phyloP scores from a whole-genome alignment of 2,797 vertebrate genomes.

The Eulemur coronatus region DNA sequence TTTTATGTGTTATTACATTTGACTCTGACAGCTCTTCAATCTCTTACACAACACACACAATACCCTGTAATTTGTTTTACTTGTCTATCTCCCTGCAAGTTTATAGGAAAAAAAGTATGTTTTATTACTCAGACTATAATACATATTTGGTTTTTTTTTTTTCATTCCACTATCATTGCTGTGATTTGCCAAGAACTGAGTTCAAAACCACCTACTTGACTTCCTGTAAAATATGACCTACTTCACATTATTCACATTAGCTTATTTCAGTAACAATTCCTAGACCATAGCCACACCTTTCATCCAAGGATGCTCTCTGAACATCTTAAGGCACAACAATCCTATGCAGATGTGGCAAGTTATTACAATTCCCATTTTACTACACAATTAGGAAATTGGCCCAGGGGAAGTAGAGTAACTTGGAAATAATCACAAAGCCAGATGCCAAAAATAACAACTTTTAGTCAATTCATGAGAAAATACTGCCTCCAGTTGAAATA shows the following conservation, averaged over 20 bases:
- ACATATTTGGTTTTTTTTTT: constrained; percentile 13
- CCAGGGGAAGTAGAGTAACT: constrained; percentile 75
- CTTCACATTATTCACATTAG: constrained; percentile 62
- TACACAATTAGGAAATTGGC: constrained; percentile 72
- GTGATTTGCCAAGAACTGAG: constrained; percentile 61
- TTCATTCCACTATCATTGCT: constrained; percentile 41
- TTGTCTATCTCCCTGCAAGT: neutral
- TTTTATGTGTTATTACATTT: constrained; percentile 45
- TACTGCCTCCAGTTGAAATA: constrained; percentile 76
- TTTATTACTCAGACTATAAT: constrained; percentile 41
- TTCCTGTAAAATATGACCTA: constrained; percentile 70
- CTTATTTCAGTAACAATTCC: constrained; percentile 54
- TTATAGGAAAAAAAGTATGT: neutral
- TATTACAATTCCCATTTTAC: constrained; percentile 69
- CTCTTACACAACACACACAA: constrained; percentile 26
- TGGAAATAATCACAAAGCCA: constrained; percentile 76
- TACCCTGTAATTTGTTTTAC: constrained; percentile 33
- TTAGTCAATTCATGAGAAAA: constrained; percentile 76
- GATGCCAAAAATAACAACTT: constrained; percentile 80
- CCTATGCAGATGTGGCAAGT: constrained; percentile 66
- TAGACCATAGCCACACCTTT: constrained; percentile 58
- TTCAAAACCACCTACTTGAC: constrained; percentile 57
- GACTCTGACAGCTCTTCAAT: constrained; percentile 42
- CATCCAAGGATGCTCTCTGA: constrained; percentile 32
- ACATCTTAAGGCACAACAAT: constrained; percentile 47